phyloP scores from a whole-genome alignment of 2,888 invertebrate genomes.

The Drosophila prostipennis region DNA sequence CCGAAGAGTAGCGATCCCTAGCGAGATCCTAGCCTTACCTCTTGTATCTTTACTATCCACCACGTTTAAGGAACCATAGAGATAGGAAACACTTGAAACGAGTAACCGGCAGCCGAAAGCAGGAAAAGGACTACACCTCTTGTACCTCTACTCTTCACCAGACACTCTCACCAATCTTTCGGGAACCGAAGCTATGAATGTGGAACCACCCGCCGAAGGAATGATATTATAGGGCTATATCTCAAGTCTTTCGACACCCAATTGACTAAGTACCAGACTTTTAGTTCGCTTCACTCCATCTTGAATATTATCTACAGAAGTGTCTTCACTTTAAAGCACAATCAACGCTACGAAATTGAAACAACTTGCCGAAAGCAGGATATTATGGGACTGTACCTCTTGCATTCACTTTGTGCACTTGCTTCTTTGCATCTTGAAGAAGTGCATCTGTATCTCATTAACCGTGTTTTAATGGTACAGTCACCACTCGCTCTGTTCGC shows the following conservation, averaged over 20 bases:
- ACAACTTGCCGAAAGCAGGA: background rate
- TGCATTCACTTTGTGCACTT: constrained; percentile 34
- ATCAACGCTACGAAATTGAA: background rate
- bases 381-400: constrained; percentile 2
- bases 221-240: background rate
- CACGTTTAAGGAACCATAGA: too few species aligned
- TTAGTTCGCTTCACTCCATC: background rate
- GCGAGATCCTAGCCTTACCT: too few species aligned
- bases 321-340: background rate
- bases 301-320: background rate
- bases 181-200: background rate
- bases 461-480: constrained; percentile 20
- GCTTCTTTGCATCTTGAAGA: constrained; percentile 18
- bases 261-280: too few species aligned
- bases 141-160: background rate
- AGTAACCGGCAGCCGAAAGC: too few species aligned
- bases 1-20: background rate
- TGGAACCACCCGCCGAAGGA: background rate
- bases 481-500: constrained; percentile 4
- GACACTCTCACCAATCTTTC: too few species aligned
- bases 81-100: too few species aligned
- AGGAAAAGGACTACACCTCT: background rate
- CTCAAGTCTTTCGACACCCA: too few species aligned
- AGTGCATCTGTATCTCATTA: constrained; percentile 26
- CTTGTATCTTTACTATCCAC: too few species aligned